phyloP scores from a whole-genome alignment of 2,888 invertebrate species.

The Buathra laborator region DNA sequence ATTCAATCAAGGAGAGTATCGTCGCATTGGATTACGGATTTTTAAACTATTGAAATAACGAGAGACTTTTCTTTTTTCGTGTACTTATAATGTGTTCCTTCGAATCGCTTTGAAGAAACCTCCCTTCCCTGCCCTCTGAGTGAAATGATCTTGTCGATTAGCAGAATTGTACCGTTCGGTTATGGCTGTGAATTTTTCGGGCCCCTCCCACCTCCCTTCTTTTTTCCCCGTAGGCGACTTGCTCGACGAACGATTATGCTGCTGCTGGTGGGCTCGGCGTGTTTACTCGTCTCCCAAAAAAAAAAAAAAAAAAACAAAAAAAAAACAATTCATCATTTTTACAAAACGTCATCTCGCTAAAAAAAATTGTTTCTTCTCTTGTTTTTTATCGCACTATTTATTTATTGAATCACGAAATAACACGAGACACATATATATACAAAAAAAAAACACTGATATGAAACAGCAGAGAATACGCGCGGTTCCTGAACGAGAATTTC shows the following conservation, averaged over 20 bases:
- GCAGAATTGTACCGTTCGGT: slow-evolving; percentile 61
- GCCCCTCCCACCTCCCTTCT: not conserved
- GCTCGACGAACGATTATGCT: slow-evolving; percentile 5
- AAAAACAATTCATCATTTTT: slow-evolving; percentile 9
- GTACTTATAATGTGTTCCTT: slow-evolving; percentile 63
- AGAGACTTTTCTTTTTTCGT: slow-evolving; percentile 49
- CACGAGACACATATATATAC: slow-evolving; percentile 43
- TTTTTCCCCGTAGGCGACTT: slow-evolving; percentile 1
- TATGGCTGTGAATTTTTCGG: slow-evolving; percentile 63
- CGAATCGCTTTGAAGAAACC: slow-evolving; percentile 36
- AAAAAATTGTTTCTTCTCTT: not conserved
- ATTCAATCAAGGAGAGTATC: slow-evolving; percentile 72
- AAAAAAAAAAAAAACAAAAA: slow-evolving; percentile 14
- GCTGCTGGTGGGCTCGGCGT: slow-evolving; percentile 38
- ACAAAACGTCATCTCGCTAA: slow-evolving; percentile 23
- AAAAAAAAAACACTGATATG: slow-evolving; percentile 32
- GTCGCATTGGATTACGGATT: slow-evolving; percentile 67
- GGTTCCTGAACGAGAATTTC: slow-evolving; percentile 66
- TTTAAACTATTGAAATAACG: slow-evolving; percentile 26
- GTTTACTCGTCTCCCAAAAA: slow-evolving; percentile 34
- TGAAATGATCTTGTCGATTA: slow-evolving; percentile 46
- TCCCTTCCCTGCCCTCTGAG: slow-evolving; percentile 32
- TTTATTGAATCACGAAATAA: slow-evolving; percentile 54
- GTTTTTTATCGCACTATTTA: slow-evolving; percentile 35
- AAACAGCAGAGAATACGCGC: slow-evolving; percentile 43